Conservation (phyloP, 53 echinoderm and acorn worm genomes). For the Echinarachnius parma region DNA sequence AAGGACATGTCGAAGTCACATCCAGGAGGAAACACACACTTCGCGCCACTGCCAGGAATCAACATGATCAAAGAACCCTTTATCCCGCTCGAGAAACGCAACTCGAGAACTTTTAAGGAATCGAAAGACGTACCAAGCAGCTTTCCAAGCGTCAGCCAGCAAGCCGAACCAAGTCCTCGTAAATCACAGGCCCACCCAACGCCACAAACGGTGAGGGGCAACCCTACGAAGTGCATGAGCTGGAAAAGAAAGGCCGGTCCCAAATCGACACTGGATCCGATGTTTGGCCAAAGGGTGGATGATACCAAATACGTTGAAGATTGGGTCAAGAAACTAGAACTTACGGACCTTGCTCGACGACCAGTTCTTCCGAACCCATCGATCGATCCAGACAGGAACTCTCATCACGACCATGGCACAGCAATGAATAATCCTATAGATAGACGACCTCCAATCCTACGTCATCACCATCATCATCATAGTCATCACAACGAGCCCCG, state of each 20-base stretch:
- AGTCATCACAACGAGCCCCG: neutral
- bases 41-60: too few relatives aligned
- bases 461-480: neutral
- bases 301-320: constrained; percentile 17
- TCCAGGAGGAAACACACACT: neutral
- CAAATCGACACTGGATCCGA: neutral
- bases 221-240: constrained; percentile 1
- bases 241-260: neutral
- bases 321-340: constrained; percentile 16
- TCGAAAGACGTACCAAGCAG: too few relatives aligned
- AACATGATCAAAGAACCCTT: constrained; percentile 13
- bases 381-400: too few relatives aligned
- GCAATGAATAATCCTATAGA: too few relatives aligned
- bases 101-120: too few relatives aligned
- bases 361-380: too few relatives aligned
- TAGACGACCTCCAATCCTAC: neutral
- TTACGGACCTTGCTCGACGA: neutral
- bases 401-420: too few relatives aligned
- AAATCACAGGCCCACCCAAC: too few relatives aligned
- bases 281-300: neutral
- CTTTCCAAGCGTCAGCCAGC: too few relatives aligned
- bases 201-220: neutral
- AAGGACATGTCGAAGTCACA: neutral
- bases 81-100: constrained; percentile 5
- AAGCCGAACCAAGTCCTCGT: too few relatives aligned